Base-by-base conservation (phyloP, 2,797 vertebrate species). In the Sebastolobus alascanus region DNA sequence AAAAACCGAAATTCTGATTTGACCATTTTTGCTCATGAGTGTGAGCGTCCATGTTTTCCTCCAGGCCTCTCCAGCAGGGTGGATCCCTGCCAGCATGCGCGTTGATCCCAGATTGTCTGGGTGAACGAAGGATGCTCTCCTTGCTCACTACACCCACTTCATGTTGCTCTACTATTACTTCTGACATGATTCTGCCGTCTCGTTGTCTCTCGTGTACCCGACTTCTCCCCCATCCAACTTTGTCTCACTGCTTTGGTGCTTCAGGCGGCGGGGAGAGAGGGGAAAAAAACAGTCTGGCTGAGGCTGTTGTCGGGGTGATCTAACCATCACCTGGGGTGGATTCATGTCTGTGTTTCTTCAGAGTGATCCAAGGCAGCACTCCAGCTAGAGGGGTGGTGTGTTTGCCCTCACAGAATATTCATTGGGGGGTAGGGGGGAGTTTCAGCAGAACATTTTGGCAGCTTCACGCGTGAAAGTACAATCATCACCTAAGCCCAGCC, bases 301-400 rank as follows among this genome's bases (percentile, higher is more conserved):
- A 83, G 86, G 71, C 76, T 55, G 84, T 84, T 87, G 87, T 86
- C 77, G 33, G 78, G 79, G 70, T 87, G 91, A 93, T 87, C 86
- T 85, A 89, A 90, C 86, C 77, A 73, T 78, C 90, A 91, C 90
- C 89, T 75, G 79, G 71, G 86, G 86, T 85, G 83, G 79, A 89
- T 88, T 90, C 86, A 72, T 84, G 89, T 92, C 90, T 90, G 78
- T 59, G 80, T 87, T 89, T 85, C 84, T 86, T 89, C 85, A 89
- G 84, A 87, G 85, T 77, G 86, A 90, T 89, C 86, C 82, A 18
- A 89, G 87, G 77, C 89, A 80, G 85, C 75, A 58, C 84, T 88
- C 82, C 80, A 81, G 83, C 90, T 86, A 58, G 59, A 83, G 83
- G 87, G 69, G 61, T n/a, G 75, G 72, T 68, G 68, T 43, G 33